A percentile compares a stretch with the other conserved stretches of the same genome.
phyloP scores from a whole-genome alignment of 2,113 vertebrate genomes.

The Sapayoa aenigma region DNA sequence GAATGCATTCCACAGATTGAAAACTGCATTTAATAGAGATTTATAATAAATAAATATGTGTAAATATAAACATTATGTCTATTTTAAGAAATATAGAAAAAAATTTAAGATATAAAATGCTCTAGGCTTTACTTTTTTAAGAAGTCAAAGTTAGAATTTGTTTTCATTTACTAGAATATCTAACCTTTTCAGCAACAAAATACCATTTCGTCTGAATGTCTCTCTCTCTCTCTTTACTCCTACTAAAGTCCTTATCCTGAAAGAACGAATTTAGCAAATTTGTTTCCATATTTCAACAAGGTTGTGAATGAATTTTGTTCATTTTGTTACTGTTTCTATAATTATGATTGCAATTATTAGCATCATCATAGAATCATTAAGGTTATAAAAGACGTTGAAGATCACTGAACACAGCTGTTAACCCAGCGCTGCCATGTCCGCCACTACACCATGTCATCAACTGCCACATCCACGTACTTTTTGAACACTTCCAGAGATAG shows the following conservation, averaged over 20 bases:
- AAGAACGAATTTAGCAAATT: background rate
- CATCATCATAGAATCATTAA: background rate
- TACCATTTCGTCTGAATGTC: rapidly evolving
- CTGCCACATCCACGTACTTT: background rate
- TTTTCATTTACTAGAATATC: background rate
- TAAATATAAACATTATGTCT: background rate
- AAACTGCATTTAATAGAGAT: background rate
- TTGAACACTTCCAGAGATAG: background rate
- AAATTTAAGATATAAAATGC: background rate
- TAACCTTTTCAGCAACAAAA: background rate
- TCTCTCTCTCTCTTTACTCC: too few species aligned
- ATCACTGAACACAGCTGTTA: background rate
- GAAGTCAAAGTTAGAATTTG: background rate
- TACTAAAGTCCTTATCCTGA: background rate
- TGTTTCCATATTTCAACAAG: background rate
- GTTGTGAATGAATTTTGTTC: background rate
- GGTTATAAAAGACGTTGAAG: background rate
- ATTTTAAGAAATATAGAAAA: background rate
- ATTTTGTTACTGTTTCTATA: background rate
- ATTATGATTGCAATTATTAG: too few species aligned
- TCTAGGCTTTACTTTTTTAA: background rate
- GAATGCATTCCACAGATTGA: background rate
- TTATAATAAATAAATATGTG: background rate
- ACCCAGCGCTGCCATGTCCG: background rate
- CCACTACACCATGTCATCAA: background rate